These are phyloP conservation scores for Diadromus collaris DNA, from an alignment of 2,888 invertebrate genomes.

Conservation along the genomic window DNA sequence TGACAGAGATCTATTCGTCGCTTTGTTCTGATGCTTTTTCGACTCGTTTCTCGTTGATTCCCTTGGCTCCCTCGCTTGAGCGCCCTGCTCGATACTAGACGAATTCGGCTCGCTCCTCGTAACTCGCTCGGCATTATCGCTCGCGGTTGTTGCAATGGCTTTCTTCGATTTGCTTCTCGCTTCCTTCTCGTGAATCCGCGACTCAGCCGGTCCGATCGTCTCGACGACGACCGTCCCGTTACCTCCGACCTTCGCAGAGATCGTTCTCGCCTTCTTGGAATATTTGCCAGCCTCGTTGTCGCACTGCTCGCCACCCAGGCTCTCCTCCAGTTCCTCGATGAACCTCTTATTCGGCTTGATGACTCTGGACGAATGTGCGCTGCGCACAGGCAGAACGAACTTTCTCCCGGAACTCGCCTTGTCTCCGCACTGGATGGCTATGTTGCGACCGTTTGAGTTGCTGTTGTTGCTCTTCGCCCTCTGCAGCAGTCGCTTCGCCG, in stretches of 20 bases:
- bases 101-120: conserved; percentile 60
- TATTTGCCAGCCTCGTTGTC: conserved; percentile 70
- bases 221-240: conserved; percentile 51
- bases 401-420: conserved; percentile 81
- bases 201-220: conserved; percentile 53
- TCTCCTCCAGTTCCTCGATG: conserved; percentile 85
- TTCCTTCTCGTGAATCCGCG: conserved; percentile 64
- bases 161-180: conserved; percentile 65
- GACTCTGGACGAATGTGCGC: conserved; percentile 92
- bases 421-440: conserved; percentile 71
- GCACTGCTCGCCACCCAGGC: conserved; percentile 69
- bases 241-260: conserved; percentile 59
- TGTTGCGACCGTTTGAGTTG: conserved; percentile 64
- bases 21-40: conserved; percentile 51
- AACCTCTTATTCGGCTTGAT: conserved; percentile 95
- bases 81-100: conserved; percentile 59
- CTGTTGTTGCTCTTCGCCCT: conserved; percentile 74
- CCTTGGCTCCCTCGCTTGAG: conserved; percentile 56
- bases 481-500: conserved; percentile 77
- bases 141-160: conserved; percentile 34
- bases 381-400: conserved; percentile 90
- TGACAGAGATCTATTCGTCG: conserved; percentile 30
- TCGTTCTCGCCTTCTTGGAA: conserved; percentile 72
- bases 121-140: conserved; percentile 53
- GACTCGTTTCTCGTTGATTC: conserved; percentile 29